Evolutionary conservation across 2,113 vertebrate species (phyloP).

Genomic region (Coregonus clupeaformis): DNA sequence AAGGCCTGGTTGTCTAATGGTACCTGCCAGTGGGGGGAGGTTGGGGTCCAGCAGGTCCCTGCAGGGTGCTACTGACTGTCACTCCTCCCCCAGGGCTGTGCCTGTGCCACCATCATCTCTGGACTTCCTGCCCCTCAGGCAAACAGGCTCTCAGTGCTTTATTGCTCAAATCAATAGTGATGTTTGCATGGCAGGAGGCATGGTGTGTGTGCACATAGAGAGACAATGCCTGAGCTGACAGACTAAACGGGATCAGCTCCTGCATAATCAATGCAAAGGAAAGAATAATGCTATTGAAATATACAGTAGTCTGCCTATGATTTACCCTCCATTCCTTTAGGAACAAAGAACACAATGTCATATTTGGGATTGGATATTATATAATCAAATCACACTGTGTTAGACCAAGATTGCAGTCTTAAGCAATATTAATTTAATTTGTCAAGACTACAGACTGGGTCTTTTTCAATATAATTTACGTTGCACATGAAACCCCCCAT

Average conservation of each 20-base stretch:
- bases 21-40: constrained; percentile 10
- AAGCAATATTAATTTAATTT: background rate
- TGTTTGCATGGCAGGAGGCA: too few relatives aligned
- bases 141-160: background rate
- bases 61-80: constrained; percentile 40
- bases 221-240: background rate
- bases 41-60: constrained; percentile 24
- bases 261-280: constrained; percentile 2
- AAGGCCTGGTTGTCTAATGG: constrained; percentile 20
- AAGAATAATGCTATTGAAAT: background rate
- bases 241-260: constrained; percentile 22
- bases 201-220: background rate
- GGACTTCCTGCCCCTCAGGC: constrained; percentile 2
- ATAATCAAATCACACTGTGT: background rate
- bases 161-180: background rate
- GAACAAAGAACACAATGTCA: too few relatives aligned
- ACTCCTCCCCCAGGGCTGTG: constrained; percentile 22
- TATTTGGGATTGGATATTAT: background rate
- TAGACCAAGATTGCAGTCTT: background rate
- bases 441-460: background rate
- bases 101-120: constrained; percentile 5
- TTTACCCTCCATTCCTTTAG: too few relatives aligned
- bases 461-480: too few relatives aligned
- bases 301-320: background rate
- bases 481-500: too few relatives aligned